Base-by-base conservation (phyloP, 2,113 vertebrate genomes). In the Cacatua alba region DNA sequence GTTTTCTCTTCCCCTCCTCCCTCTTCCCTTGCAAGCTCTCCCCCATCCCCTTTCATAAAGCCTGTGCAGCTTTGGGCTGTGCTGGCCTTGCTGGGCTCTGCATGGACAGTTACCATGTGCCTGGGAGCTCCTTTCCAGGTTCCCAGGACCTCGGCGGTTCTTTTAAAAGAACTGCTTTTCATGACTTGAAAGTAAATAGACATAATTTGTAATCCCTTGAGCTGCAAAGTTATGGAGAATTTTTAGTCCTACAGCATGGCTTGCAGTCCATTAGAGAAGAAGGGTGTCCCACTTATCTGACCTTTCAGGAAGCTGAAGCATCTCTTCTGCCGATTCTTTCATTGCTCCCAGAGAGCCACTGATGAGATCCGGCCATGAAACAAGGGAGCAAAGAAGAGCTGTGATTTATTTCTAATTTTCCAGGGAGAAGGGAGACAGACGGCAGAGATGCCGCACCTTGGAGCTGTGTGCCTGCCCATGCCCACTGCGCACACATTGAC, bases 231-330 rank as follows among this genome's bases (percentile, higher is more conserved):
- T 96, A 81, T 25, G 41, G 62, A 85, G 79, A 93, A 65, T 95
- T 96, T 95, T 92, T 95, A 92, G 80, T 95, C 48, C 80, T 94
- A 33, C 74, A 85, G 75, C 51, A 26, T 89, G 69, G 79, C 62
- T 96, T 95, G 80, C 80, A 96, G 92, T 63, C 93, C 70, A 88
- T 90, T 94, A 95, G 69, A 87, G 70, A 63, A 92, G 72, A 80
- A 83, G 67, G 33, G 55, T 33, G 41, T 95, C 77, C 11, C 48
- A 59, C 79, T 72, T 96, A 89, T 88, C 75, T 97, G 96, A 97
- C 92, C 94, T 95, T 97, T 94, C 95, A 95, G 91, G 93, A 97
- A 96, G 96, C 18, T 87, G 91, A 97, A 91, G 49, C 16, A 4
- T 92, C 94, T 94, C 84, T 94, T 96, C 85, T 96, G 91, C 44